Evolutionary conservation across 35 echinoderm and acorn worm genomes (phyloP).

Genomic region (Lytechinus pictus): DNA sequence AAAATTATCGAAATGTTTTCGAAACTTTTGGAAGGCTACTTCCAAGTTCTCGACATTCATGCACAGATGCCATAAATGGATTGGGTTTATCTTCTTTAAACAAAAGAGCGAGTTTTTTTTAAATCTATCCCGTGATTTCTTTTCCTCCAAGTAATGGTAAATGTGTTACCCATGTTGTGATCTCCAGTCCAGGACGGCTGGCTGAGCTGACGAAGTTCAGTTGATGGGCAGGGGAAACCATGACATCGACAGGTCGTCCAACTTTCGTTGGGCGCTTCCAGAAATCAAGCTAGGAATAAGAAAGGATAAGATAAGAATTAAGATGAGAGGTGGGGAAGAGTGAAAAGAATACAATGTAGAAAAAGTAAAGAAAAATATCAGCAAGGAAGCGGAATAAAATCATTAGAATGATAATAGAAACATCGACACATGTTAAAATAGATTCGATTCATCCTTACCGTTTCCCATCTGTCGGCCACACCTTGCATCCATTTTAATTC

Average conservation of each 20-base stretch:
- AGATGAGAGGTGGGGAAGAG: not conserved
- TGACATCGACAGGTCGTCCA: slow-evolving; percentile 55
- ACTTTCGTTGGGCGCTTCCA: slow-evolving; percentile 52
- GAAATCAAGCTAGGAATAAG: slow-evolving; percentile 51
- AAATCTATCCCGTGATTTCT: too few relatives aligned
- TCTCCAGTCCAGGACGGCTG: not conserved
- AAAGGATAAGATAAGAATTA: not conserved
- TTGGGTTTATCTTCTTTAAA: too few relatives aligned
- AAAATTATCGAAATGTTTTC: too few relatives aligned
- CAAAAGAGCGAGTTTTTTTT: too few relatives aligned
- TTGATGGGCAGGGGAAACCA: slow-evolving; percentile 47
- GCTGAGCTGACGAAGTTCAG: not conserved
- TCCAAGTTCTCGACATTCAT: too few relatives aligned
- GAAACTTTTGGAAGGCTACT: too few relatives aligned
- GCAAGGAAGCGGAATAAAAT: too few relatives aligned
- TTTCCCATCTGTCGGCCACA: slow-evolving; percentile 24
- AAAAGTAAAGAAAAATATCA: too few relatives aligned
- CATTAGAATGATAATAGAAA: too few relatives aligned
- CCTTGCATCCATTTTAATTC: slow-evolving; percentile 44
- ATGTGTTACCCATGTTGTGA: slow-evolving; percentile 9
- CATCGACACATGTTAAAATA: too few relatives aligned
- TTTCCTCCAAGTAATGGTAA: not conserved
- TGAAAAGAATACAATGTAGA: too few relatives aligned
- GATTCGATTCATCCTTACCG: not conserved
- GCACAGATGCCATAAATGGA: too few relatives aligned